phyloP scores from a whole-genome alignment of 2,888 invertebrate species.

The Volucella inflata region DNA sequence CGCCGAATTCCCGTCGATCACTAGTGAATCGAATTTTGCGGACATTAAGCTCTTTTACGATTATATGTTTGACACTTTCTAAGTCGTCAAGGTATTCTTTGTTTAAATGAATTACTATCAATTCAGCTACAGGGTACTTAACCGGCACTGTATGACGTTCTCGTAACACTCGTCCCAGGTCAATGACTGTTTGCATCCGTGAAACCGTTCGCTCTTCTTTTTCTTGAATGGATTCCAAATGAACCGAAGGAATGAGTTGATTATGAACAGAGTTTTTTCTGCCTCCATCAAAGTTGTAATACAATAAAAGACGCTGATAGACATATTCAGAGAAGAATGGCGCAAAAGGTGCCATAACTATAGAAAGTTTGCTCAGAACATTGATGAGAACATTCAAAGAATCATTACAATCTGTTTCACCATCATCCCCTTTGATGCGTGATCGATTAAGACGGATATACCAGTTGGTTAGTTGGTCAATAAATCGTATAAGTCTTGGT shows the following conservation, averaged over 20 bases:
- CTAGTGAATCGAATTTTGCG: constrained; percentile 47
- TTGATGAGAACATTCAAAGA: constrained; percentile 40
- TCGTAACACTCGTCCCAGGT: constrained; percentile 93
- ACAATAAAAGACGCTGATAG: constrained; percentile 86
- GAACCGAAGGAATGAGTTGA: constrained; percentile 88
- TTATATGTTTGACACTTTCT: constrained; percentile 89
- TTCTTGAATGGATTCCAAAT: constrained; percentile 88
- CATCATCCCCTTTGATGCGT: constrained; percentile 88
- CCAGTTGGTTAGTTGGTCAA: constrained; percentile 98
- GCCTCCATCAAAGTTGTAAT: constrained; percentile 81
- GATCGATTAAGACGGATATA: constrained; percentile 97
- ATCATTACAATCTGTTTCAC: background rate
- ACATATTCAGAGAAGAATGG: constrained; percentile 97
- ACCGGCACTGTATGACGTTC: constrained; percentile 95
- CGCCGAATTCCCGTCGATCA: constrained; percentile 49
- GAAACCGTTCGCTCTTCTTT: constrained; percentile 93
- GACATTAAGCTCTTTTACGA: constrained; percentile 85
- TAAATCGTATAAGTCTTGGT: constrained; percentile 94
- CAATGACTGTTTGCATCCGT: constrained; percentile 95
- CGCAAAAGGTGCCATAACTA: constrained; percentile 96
- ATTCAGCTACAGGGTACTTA: constrained; percentile 96
- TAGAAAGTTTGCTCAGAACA: constrained; percentile 78
- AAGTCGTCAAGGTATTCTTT: constrained; percentile 90
- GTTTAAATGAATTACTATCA: constrained; percentile 94
- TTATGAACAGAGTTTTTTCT: constrained; percentile 91